Percentiles rank a stretch among this genome's conserved stretches.
phyloP scores from a whole-genome alignment of 2,888 invertebrate species.

The Tenthredo livida region DNA sequence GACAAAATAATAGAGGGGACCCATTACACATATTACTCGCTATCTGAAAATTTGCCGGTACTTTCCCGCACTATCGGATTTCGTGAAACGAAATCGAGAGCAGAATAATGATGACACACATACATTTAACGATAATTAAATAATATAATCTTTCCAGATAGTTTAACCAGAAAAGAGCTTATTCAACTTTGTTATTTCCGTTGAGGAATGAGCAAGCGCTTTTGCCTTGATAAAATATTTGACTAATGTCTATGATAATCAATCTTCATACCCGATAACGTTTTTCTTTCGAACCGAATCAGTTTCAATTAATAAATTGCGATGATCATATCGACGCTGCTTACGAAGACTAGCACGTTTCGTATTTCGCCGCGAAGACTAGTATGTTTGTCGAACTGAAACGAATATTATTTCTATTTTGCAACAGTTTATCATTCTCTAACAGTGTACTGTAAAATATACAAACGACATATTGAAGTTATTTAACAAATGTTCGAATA shows the following conservation, averaged over 20 bases:
- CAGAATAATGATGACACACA: background rate
- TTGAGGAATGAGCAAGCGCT: background rate
- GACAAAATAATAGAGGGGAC: background rate
- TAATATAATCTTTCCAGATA: too few species aligned
- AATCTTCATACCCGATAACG: background rate
- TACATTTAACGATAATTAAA: background rate
- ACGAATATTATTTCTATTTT: too few species aligned
- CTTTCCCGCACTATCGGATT: background rate
- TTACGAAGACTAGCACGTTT: too few species aligned
- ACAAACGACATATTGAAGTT: too few species aligned
- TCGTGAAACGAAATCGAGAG: background rate
- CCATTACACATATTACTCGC: background rate
- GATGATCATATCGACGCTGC: too few species aligned
- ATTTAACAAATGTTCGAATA: too few species aligned
- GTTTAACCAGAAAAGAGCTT: background rate
- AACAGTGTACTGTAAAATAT: too few species aligned
- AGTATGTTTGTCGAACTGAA: too few species aligned
- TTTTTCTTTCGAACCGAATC: background rate
- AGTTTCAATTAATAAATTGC: background rate
- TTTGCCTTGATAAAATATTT: background rate
- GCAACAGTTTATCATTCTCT: too few species aligned
- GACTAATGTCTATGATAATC: background rate
- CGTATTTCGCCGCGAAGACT: too few species aligned
- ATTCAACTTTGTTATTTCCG: background rate
- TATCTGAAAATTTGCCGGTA: background rate